Evolutionary conservation across 2,797 vertebrate genomes (phyloP).

Genomic region (Manis pentadactyla): DNA sequence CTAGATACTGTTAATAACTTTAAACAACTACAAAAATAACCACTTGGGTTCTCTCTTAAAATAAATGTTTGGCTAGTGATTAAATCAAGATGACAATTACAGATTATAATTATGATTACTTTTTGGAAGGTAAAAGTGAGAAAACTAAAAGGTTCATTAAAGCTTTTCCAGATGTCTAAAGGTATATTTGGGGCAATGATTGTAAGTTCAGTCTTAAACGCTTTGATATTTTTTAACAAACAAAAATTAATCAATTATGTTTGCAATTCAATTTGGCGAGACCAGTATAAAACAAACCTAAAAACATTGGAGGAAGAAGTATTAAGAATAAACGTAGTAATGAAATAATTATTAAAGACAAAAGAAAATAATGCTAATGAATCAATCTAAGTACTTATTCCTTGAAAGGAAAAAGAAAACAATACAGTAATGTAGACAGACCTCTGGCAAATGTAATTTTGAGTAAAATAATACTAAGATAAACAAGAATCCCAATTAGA

Average conservation of each 20-base stretch:
- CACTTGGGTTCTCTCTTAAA: not conserved
- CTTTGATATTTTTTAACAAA: not conserved
- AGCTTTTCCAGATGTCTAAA: not conserved
- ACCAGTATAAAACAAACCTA: not conserved
- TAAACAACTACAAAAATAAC: not conserved
- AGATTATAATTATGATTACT: not conserved
- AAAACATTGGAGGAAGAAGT: not conserved
- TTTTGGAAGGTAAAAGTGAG: conserved; percentile 11
- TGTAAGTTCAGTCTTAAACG: not conserved
- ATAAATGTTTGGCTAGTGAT: not conserved
- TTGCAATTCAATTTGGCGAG: not conserved
- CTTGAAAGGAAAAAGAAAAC: not conserved
- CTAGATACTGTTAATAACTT: not conserved
- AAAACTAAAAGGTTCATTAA: not conserved
- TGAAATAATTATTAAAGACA: not conserved
- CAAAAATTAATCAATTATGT: not conserved
- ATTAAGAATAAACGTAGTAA: not conserved
- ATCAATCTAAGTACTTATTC: not conserved
- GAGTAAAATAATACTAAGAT: not conserved
- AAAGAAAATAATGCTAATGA: not conserved
- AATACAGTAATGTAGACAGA: not conserved
- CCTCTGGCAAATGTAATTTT: not conserved
- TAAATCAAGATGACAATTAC: not conserved
- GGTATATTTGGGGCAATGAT: not conserved
- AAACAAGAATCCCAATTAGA: not conserved